Percentiles rank a stretch among this genome's conserved stretches.
These are phyloP conservation scores for Pelosia muscerda DNA, from an alignment of 2,888 invertebrate genomes.

Conservation along the genomic window DNA sequence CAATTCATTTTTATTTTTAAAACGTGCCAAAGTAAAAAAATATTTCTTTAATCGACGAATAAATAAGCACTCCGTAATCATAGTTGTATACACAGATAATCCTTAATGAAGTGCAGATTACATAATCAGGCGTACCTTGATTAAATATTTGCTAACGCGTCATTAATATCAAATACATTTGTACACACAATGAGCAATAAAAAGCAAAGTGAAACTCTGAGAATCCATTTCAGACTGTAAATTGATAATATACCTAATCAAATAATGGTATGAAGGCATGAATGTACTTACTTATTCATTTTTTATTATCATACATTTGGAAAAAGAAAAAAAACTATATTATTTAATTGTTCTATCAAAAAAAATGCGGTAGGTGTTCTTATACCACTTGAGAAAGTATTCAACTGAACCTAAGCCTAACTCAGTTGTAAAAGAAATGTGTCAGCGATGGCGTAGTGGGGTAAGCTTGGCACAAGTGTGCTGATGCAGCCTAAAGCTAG, in stretches of 20 bases:
- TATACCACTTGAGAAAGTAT: too few species aligned
- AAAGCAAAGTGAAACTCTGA: slow-evolving; percentile 6
- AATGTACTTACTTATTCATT: too few species aligned
- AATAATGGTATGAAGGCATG: too few species aligned
- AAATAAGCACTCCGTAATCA: background rate
- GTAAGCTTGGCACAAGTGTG: background rate
- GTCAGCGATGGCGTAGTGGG: background rate
- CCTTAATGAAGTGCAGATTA: background rate
- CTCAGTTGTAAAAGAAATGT: background rate
- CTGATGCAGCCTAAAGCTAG: background rate
- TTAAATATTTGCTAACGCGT: slow-evolving; percentile 8
- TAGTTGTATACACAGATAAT: background rate
- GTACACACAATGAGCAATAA: slow-evolving; percentile 10
- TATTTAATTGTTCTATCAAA: too few species aligned
- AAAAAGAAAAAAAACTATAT: too few species aligned
- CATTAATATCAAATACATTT: background rate
- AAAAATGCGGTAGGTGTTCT: too few species aligned
- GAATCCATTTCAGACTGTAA: slow-evolving; percentile 12
- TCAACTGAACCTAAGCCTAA: background rate
- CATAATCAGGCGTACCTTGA: background rate
- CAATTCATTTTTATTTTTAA: too few species aligned
- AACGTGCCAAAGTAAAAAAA: too few species aligned
- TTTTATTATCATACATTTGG: too few species aligned
- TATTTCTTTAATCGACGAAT: background rate
- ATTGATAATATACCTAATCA: slow-evolving; percentile 9